These are phyloP conservation scores for Nannoperca australis DNA, from an alignment of 2,797 vertebrate species.

Conservation along the genomic window DNA sequence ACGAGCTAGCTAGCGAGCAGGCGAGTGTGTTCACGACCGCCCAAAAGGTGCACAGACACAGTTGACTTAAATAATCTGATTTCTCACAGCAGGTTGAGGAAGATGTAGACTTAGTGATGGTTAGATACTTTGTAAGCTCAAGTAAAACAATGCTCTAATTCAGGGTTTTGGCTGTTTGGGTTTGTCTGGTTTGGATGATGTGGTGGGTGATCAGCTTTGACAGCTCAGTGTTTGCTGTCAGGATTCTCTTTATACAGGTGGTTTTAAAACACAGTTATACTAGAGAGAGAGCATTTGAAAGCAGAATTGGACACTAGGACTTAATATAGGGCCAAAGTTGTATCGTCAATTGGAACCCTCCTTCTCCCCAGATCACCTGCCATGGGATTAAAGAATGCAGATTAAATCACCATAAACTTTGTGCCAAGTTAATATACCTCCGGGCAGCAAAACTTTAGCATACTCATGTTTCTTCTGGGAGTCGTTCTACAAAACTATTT, in stretches of 20 bases:
- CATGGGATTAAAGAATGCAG: constrained; percentile 36
- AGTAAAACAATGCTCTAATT: constrained; percentile 60
- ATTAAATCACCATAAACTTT: constrained; percentile 18
- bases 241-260: constrained; percentile 37
- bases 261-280: not conserved
- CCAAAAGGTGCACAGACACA: constrained; percentile 56
- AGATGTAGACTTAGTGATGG: constrained; percentile 42
- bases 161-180: constrained; percentile 56
- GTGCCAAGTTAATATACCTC: constrained; percentile 12
- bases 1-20: constrained; percentile 65
- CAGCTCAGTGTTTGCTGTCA: constrained; percentile 23
- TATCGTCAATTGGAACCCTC: constrained; percentile 33
- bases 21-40: constrained; percentile 49
- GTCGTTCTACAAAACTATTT: not conserved
- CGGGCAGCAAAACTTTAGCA: constrained; percentile 6
- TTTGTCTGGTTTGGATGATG: constrained; percentile 58
- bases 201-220: constrained; percentile 42
- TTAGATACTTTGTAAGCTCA: constrained; percentile 48
- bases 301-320: not conserved
- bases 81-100: constrained; percentile 63
- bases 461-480: constrained; percentile 36
- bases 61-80: constrained; percentile 74
- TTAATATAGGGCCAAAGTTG: constrained; percentile 22
- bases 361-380: constrained; percentile 20
- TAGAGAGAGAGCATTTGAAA: constrained; percentile 12